Base-by-base conservation (phyloP, 2,888 invertebrate species). In the Yponomeuta cagnagella region DNA sequence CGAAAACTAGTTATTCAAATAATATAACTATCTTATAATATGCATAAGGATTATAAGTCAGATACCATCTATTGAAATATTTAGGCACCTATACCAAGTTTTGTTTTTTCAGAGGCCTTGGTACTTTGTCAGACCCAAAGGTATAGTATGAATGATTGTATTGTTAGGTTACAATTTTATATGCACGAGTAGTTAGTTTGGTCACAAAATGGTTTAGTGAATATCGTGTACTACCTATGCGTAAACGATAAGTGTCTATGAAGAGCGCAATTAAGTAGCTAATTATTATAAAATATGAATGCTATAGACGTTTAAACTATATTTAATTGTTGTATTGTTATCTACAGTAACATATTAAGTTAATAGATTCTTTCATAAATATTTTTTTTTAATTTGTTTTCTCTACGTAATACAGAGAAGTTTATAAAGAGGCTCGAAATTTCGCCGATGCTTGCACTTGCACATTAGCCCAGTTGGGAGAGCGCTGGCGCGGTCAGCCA, bases 151-250 rank as follows among this genome's bases (percentile, higher is more conserved):
- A 72, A 74, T 76, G n/a, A 70, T 9, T 69, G 72, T 75, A 74
- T 72, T 64, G 74, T 78, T 75, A 77, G 76, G 69, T 73, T 77
- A 76, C 52, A 76, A 75, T 76, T 79, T 77, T 75, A 75, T 79
- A 74, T 82, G 87, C 87, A 87, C 87, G 75, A 70, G 83, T 87
- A 87, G 87, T 76, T 86, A 87, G 84, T 80, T 82, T 83, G 79
- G 77, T 82, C 88, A 89, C 88, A 73, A 79, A 52, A 81, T 76
- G 75, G 78, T 74, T 79, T 85, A 85, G 84, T 77, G 79, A 77
- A 63, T 66, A 12, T 71, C 76, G 77, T 78, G 78, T 79, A 78
- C 76, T 77, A 78, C 76, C 74, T 78, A 79, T 48, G 43, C 68
- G 58, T 70, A 33, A 33, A 76, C 77, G 75, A 71, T 81, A 78